Evolutionary conservation across 2,888 invertebrate genomes (phyloP), one percentile per base, ranked within the genome.

Genomic region (Gastracanthus pulcherrimus): DNA sequence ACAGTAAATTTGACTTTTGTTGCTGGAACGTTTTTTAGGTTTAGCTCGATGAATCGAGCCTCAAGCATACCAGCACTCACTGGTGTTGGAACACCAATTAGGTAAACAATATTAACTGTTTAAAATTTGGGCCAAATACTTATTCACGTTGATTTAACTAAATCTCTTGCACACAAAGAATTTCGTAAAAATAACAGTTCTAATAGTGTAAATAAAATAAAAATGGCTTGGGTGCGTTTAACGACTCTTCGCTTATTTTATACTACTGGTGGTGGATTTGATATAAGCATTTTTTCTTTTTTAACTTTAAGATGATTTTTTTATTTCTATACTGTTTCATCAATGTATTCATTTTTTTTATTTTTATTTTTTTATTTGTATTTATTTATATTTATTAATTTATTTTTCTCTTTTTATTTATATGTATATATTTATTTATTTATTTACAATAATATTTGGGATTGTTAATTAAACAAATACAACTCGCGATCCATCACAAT

Each of bases 41-140:
- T 92, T 89, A 92, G 95, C 92, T 95, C 95, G 93, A 96, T 97
- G 94, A 95, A 96, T 94, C 95, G 97, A 94, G 96, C 97, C 90
- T 97, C 96, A 92, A 97, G 97, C 94, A 97, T 97, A 94, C 97
- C 97, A 92, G 96, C 96, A 93, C 94, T 97, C 93, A 94, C 95
- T 89, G 94, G 94, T 92, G 93, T 94, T 91, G 94, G 94, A 92
- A 93, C 94, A 90, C 92, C 94, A 92, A 94, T 94, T 94, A 95
- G 95, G 95, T 96, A 96, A 94, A 89, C 88, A 87, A 86, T 86
- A 87, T 88, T 89, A 88, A 89, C 88, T 80, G 87, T 88, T 86
- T 80, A 85, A 19, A 48, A 45, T 51, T 19, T 41, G 2, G 16
- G 16, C 9, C 26, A 51, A 45, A 34, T 23, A 26, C 36, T 7